Base-by-base conservation (phyloP, 2,797 vertebrate genomes). In the Anguilla marmorata region DNA sequence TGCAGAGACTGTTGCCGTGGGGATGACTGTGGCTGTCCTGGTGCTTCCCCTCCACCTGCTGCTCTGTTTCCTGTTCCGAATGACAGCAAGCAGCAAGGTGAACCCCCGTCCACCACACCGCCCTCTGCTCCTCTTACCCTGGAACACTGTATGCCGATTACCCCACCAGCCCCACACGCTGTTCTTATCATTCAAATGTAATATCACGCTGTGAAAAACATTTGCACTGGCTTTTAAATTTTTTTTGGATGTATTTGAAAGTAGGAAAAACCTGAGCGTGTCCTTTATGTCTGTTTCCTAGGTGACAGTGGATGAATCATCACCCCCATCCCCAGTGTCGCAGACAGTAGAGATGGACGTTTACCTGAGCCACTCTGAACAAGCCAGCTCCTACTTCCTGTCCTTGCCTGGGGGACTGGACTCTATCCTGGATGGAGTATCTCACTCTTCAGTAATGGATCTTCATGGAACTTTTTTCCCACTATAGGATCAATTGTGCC, bases 321-420 rank as follows among this genome's bases (percentile, higher is more conserved):
- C 88, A 33, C 94, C 94, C 52, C 90, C 94, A 0, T 94, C 95
- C 54, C 91, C 94, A 0, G 85, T 93, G 24, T 93, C 94, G 86
- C 93, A 96, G 89, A 94, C 94, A 2, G 95, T 96, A 89, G 96
- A 97, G 90, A 96, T 97, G 94, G 96, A 97, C 0, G 90, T 95
- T 60, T 92, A 91, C 88, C 91, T 96, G 5, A 92, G 92, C 85
- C 94, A 94, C 30, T 93, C 95, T 0, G 86, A 89, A 14, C 87
- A 93, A 19, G 93, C 94, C 0, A 82, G 92, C 21, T 90, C 95
- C 4, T 96, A 96, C 1, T 94, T 96, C 84, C 72, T 96, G 85
- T 97, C 96, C 52, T 89, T 96, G 66, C 93, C 95, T 6, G 87
- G 86, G 60, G 91, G 85, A 84, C 85, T 88, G 0, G 94, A 93